Evolutionary conservation across 2,113 vertebrate species (phyloP).

Genomic region (Hemiscyllium ocellatum): DNA sequence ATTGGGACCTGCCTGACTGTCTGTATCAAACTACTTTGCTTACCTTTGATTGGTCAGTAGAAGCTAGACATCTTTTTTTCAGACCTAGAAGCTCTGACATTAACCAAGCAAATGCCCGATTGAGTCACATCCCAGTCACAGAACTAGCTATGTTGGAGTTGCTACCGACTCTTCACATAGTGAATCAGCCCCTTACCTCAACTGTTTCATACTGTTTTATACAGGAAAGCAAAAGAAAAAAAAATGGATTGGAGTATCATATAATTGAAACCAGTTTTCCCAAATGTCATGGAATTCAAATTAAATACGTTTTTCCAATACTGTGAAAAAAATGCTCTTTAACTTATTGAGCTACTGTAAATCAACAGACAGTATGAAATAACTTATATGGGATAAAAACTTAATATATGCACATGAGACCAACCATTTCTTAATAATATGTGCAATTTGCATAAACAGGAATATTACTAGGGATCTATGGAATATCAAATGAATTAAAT

Average conservation of each 20-base stretch:
- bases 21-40: not conserved
- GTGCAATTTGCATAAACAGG: not conserved
- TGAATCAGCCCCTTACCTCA: not conserved
- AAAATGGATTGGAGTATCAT: not conserved
- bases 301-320: not conserved
- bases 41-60: not conserved
- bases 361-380: not conserved
- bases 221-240: not conserved
- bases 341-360: not conserved
- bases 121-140: not conserved
- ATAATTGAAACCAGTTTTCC: not conserved
- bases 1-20: not conserved
- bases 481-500: conserved; percentile 9
- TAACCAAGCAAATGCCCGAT: not conserved
- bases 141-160: not conserved
- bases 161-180: not conserved
- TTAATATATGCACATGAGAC: not conserved
- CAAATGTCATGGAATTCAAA: not conserved
- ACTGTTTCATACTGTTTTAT: not conserved
- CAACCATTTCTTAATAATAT: not conserved
- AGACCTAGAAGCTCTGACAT: not conserved
- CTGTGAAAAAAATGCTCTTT: not conserved
- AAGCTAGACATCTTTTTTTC: not conserved
- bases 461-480: not conserved
- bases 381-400: not conserved